These are phyloP conservation scores for cattle (Bos taurus) DNA, from an alignment of 2,113 vertebrate species.

Conservation along the genomic window DNA sequence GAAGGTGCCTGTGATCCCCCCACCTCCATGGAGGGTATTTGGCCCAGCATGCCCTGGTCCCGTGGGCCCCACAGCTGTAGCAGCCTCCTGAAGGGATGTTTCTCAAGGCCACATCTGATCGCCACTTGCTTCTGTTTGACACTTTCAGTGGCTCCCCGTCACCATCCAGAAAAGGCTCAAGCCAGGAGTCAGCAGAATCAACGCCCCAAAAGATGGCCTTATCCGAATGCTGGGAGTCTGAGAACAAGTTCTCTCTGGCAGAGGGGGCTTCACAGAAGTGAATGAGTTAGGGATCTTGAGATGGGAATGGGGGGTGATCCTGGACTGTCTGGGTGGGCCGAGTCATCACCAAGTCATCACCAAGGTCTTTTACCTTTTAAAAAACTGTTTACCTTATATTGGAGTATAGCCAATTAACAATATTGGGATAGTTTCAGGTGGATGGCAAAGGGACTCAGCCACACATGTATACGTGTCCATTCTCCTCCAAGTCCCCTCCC, in stretches of 20 bases:
- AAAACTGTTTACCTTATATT: not conserved
- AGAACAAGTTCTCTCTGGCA: rapidly evolving
- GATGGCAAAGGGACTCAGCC: not conserved
- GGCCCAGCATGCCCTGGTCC: not conserved
- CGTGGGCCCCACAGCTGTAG: not conserved
- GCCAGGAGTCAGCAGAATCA: not conserved
- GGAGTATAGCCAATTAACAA: not conserved
- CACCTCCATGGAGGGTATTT: not conserved
- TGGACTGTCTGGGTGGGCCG: too few relatives aligned
- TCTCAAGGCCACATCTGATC: not conserved
- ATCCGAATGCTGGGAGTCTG: not conserved
- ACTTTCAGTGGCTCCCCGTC: not conserved
- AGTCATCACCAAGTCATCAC: not conserved
- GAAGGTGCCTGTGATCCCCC: not conserved
- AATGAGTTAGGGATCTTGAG: not conserved
- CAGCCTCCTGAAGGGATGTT: not conserved
- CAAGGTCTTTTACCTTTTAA: not conserved
- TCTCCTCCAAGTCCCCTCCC: not conserved
- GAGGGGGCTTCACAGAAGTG: not conserved
- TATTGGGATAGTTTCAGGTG: not conserved
- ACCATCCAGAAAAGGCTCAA: not conserved
- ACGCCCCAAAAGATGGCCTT: not conserved
- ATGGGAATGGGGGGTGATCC: not conserved
- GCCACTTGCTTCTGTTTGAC: not conserved
- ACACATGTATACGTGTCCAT: rapidly evolving